A percentile compares a stretch with the other conserved stretches of the same genome.
Conservation (phyloP, 2,797 vertebrate species). For the Neosilurus hyrtlii region DNA sequence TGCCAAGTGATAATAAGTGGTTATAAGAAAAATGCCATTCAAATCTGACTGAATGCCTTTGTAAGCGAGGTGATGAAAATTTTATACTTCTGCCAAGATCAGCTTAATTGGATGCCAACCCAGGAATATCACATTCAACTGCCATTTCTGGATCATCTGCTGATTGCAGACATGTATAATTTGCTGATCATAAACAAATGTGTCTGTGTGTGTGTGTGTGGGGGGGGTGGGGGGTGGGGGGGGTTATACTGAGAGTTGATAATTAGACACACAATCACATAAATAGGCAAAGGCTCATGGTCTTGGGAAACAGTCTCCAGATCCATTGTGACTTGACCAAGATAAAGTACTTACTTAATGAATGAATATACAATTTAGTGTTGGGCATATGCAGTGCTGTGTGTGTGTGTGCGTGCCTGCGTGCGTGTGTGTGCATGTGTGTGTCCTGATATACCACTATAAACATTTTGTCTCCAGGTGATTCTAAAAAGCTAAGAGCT, state of each 20-base stretch:
- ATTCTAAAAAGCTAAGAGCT: conserved; percentile 26
- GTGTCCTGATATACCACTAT: conserved; percentile 6
- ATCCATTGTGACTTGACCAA: neutral
- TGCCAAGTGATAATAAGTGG: conserved; percentile 18
- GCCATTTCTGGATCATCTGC: conserved; percentile 43
- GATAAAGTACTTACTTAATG: neutral
- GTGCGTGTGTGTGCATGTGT: conserved; percentile 17
- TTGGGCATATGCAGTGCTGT: neutral
- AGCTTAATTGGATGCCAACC: conserved; percentile 55
- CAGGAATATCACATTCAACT: conserved; percentile 33
- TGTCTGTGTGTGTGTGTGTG: too few relatives aligned
- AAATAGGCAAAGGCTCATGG: neutral
- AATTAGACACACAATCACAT: neutral
- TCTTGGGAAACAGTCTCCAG: neutral
- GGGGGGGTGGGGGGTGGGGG: too few relatives aligned
- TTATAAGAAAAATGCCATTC: conserved; percentile 29
- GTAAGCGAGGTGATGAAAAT: conserved; percentile 45
- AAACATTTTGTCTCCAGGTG: conserved; percentile 42
- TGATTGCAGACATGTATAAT: conserved; percentile 40
- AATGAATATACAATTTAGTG: conserved; percentile 7
- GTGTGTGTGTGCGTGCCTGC: neutral
- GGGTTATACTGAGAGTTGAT: conserved; percentile 26
- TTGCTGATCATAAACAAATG: conserved; percentile 45
- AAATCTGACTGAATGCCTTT: conserved; percentile 43
- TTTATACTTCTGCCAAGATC: conserved; percentile 51